A percentile compares a stretch with the other conserved stretches of the same genome.
phyloP scores from a whole-genome alignment of 2,888 invertebrate species.

The Electrophaes corylata region DNA sequence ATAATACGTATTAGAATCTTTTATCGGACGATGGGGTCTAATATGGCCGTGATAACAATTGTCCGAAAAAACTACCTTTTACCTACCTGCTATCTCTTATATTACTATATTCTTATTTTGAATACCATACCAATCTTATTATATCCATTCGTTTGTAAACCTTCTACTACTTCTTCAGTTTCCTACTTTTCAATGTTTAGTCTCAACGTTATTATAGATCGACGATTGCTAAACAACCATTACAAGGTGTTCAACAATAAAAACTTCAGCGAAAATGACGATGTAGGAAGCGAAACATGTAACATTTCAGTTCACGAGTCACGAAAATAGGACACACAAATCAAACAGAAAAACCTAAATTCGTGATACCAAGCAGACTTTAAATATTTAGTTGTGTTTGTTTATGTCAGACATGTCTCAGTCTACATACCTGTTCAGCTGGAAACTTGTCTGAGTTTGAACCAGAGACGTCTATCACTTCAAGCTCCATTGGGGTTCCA shows the following conservation, averaged over 20 bases:
- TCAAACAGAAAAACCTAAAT: conserved; percentile 13
- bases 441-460: conserved; percentile 87
- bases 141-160: no score
- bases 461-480: conserved; percentile 91
- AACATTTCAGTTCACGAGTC: conserved; percentile 20
- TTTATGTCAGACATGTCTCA: conserved; percentile 15
- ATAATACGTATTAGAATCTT: no score
- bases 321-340: conserved; percentile 17
- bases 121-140: no score
- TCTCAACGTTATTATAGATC: conserved; percentile 3
- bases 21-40: no score
- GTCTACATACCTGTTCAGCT: conserved; percentile 79
- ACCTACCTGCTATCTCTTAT: no score
- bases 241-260: conserved; percentile 13
- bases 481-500: conserved; percentile 88
- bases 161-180: no score
- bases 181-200: not conserved
- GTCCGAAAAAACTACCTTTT: no score
- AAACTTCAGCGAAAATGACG: conserved; percentile 17
- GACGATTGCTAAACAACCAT: conserved; percentile 6
- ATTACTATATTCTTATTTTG: no score
- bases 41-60: no score
- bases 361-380: not conserved
- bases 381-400: conserved; percentile 1
- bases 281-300: conserved; percentile 24